phyloP scores from a whole-genome alignment of 2,888 invertebrate species.

The Plebejus anna region DNA sequence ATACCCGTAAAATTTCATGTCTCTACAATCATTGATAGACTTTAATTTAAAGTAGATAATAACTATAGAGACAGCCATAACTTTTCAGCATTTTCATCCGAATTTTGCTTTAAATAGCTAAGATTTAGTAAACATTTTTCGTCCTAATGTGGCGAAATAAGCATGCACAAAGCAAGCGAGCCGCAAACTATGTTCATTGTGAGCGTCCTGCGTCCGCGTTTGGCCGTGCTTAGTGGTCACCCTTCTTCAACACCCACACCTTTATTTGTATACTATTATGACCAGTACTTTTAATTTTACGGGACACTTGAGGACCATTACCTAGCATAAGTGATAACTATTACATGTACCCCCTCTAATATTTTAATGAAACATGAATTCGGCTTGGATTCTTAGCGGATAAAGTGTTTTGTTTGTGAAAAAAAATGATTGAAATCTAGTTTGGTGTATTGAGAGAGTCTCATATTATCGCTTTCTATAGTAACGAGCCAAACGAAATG shows the following conservation, averaged over 20 bases:
- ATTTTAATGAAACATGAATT: too few species aligned
- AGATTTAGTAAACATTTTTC: not conserved
- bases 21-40: too few species aligned
- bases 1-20: too few species aligned
- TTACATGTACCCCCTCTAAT: too few species aligned
- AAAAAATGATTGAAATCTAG: too few species aligned
- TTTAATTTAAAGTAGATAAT: too few species aligned
- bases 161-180: not conserved
- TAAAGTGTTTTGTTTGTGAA: too few species aligned
- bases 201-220: not conserved
- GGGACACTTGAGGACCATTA: not conserved
- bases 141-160: not conserved
- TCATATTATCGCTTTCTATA: too few species aligned
- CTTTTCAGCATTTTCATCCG: not conserved
- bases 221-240: conserved; percentile 5
- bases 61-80: not conserved
- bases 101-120: not conserved
- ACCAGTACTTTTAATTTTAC: not conserved
- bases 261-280: not conserved
- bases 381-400: too few species aligned
- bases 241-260: conserved; percentile 1
- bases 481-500: too few species aligned
- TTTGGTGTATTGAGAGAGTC: too few species aligned
- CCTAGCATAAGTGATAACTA: not conserved
- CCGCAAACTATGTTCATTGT: not conserved